Evolutionary conservation across 2,888 invertebrate genomes (phyloP).

Genomic region (Ariolimax columbianus): DNA sequence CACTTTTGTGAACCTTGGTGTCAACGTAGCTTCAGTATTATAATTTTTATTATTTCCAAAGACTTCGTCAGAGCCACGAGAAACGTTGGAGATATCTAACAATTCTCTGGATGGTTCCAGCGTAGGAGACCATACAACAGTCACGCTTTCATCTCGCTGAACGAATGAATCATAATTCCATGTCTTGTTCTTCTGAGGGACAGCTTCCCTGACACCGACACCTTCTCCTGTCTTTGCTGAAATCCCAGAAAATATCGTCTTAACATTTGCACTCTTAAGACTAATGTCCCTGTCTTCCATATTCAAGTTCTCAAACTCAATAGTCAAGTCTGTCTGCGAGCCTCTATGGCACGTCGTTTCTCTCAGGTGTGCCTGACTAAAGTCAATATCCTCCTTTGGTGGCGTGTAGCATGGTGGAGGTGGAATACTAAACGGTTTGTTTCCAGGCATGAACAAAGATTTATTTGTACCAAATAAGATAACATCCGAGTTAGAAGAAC

Average conservation of each 20-base stretch:
- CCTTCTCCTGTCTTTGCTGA: neutral
- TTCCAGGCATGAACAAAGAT: neutral
- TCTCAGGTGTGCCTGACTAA: neutral
- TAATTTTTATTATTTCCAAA: neutral
- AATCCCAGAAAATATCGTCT: neutral
- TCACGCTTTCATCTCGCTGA: neutral
- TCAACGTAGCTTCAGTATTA: neutral
- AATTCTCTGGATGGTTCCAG: neutral
- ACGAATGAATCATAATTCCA: neutral
- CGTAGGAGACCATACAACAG: neutral
- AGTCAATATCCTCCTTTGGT: slow-evolving; percentile 38
- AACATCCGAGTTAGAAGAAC: neutral
- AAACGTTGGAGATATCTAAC: neutral
- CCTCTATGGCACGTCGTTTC: slow-evolving; percentile 28
- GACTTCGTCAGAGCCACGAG: slow-evolving; percentile 37
- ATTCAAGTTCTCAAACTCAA: slow-evolving; percentile 13
- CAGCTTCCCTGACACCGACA: neutral
- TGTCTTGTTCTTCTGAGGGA: neutral
- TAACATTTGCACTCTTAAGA: neutral
- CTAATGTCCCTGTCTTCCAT: slow-evolving; percentile 46
- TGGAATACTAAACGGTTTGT: slow-evolving; percentile 20
- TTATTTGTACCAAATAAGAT: too few relatives aligned
- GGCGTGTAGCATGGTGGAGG: slow-evolving; percentile 47
- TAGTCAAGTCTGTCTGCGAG: slow-evolving; percentile 41
- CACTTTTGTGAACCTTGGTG: neutral